Conservation (phyloP, 2,113 vertebrate species). For the Pagrus major region DNA sequence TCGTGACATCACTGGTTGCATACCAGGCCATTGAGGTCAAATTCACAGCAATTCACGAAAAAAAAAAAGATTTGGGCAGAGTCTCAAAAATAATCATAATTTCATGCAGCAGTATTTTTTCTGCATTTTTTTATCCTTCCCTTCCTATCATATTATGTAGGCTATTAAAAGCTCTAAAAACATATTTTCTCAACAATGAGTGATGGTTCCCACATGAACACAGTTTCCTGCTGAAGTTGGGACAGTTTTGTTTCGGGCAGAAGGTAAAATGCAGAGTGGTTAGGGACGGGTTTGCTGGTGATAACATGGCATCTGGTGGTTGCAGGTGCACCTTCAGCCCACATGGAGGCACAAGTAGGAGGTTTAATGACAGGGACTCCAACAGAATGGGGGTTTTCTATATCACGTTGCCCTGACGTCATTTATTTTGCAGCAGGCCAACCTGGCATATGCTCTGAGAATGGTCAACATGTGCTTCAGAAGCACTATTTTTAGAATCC, state of each 20-base stretch:
- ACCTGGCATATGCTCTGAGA: neutral
- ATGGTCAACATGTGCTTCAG: constrained; percentile 16
- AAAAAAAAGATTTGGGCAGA: too few species aligned
- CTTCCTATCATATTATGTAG: too few species aligned
- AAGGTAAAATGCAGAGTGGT: neutral
- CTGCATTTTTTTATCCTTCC: too few species aligned
- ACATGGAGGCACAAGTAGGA: constrained; percentile 59
- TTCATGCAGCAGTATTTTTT: too few species aligned
- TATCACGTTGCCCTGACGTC: constrained; percentile 47
- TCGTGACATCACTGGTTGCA: too few species aligned
- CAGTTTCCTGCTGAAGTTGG: too few species aligned
- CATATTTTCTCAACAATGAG: too few species aligned
- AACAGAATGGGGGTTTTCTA: neutral
- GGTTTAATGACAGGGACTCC: neutral
- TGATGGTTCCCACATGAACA: too few species aligned
- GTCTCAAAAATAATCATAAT: too few species aligned
- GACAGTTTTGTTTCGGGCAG: neutral
- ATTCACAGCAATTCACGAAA: too few species aligned
- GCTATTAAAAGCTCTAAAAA: too few species aligned
- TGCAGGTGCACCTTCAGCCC: constrained; percentile 49
- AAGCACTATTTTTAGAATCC: constrained; percentile 10
- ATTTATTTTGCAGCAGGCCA: constrained; percentile 36
- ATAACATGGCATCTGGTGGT: neutral
- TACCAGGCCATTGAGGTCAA: too few species aligned
- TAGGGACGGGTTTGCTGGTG: neutral